These are phyloP conservation scores for Fabriciana adippe DNA, from an alignment of 2,888 invertebrate species.

Conservation along the genomic window DNA sequence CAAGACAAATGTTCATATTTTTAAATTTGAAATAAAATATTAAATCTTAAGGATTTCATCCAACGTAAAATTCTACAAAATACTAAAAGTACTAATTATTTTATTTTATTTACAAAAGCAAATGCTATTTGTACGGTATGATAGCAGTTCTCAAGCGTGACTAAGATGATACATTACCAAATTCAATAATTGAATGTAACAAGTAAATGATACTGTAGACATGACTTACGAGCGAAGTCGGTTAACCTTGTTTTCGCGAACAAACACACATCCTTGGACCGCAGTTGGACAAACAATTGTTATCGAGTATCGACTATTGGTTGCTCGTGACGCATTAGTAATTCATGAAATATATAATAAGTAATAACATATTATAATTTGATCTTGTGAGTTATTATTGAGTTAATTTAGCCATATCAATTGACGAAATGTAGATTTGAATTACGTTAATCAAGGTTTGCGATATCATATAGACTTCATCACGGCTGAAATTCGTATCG, in stretches of 20 bases:
- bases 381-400: background rate
- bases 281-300: constrained; percentile 68
- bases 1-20: too few species aligned
- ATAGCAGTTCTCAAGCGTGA: constrained; percentile 2
- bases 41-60: too few species aligned
- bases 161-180: constrained; percentile 4
- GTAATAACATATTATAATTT: background rate
- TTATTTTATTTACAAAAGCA: too few species aligned
- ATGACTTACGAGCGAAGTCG: constrained; percentile 20
- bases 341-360: constrained; percentile 12
- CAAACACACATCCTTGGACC: constrained; percentile 57
- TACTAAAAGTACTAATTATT: too few species aligned
- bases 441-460: background rate
- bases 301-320: constrained; percentile 50
- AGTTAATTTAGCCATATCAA: background rate
- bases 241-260: constrained; percentile 41
- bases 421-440: background rate
- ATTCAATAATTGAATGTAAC: constrained; percentile 6
- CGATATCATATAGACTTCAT: background rate
- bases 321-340: constrained; percentile 33
- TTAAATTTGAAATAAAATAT: too few species aligned
- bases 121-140: too few species aligned
- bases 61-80: too few species aligned
- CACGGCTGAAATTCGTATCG: too few species aligned
- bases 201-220: background rate